These are phyloP conservation scores for Drepana arcuata DNA, from an alignment of 1,140 invertebrate genomes.

Conservation along the genomic window DNA sequence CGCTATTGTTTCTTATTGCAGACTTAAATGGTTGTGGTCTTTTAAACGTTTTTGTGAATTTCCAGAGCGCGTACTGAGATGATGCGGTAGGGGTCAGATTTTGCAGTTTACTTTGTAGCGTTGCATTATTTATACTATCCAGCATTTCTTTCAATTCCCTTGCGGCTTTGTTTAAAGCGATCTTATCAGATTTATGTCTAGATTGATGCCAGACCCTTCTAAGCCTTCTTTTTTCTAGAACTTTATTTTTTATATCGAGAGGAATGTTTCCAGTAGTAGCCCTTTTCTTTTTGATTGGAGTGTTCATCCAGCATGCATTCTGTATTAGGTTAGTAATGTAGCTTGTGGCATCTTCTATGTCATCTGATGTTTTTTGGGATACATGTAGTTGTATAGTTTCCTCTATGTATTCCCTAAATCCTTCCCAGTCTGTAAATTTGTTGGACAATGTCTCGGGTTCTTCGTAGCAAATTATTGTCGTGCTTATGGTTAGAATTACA, in stretches of 20 bases:
- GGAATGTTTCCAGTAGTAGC: not conserved
- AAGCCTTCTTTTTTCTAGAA: constrained; percentile 11
- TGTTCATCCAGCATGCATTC: constrained; percentile 7
- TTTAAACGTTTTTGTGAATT: constrained; percentile 6
- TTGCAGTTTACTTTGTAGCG: not conserved
- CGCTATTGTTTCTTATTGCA: not conserved
- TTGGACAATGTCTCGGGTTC: constrained; percentile 7
- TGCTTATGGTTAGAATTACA: constrained; percentile 7
- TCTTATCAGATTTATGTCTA: constrained; percentile 5
- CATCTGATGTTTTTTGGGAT: constrained; percentile 10
- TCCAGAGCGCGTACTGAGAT: constrained; percentile 5
- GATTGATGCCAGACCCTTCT: constrained; percentile 5
- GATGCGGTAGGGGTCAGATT: not conserved
- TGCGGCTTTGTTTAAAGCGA: not conserved
- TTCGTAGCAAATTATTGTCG: not conserved
- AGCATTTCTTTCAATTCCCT: not conserved
- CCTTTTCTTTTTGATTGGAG: not conserved
- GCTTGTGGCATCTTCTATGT: constrained; percentile 11
- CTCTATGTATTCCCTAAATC: constrained; percentile 4
- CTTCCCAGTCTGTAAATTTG: constrained; percentile 11
- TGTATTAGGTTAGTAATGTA: constrained; percentile 14
- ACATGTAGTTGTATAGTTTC: constrained; percentile 8
- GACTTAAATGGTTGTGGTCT: constrained; percentile 1
- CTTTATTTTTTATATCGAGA: constrained; percentile 3
- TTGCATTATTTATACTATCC: not conserved